Conservation (phyloP, 1,140 invertebrate genomes). For the Musca domestica region DNA sequence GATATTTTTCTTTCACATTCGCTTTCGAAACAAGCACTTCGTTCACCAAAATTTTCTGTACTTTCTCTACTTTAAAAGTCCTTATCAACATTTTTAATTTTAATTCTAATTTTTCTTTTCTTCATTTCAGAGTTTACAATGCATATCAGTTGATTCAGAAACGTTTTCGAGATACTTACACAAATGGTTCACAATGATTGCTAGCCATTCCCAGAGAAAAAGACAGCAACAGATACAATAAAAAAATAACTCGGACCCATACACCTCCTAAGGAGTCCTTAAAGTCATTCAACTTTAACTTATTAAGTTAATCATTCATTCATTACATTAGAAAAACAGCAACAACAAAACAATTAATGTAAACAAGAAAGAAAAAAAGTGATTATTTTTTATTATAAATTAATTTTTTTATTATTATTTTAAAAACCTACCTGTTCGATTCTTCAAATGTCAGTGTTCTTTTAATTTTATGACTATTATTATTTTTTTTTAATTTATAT, state of each 20-base stretch:
- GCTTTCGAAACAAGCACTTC: too few relatives aligned
- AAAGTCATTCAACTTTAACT: neutral
- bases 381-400: neutral
- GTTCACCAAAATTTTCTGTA: too few relatives aligned
- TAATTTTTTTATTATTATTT: too few relatives aligned
- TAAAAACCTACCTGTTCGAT: too few relatives aligned
- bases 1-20: too few relatives aligned
- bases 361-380: neutral
- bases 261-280: neutral
- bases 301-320: too few relatives aligned
- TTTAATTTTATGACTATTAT: neutral
- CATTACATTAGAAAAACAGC: neutral
- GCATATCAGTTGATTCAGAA: conserved; percentile 70
- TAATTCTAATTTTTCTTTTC: conserved; percentile 16
- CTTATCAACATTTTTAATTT: conserved; percentile 8
- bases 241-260: conserved; percentile 5
- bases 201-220: neutral
- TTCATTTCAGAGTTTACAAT: conserved; percentile 58
- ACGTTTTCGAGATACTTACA: conserved; percentile 68
- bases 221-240: neutral
- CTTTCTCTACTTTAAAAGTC: neutral
- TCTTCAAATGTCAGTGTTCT: too few relatives aligned
- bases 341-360: neutral
- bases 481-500: neutral
- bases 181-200: conserved; percentile 29